Base-by-base conservation (phyloP, 2,113 vertebrate genomes). In the Channa argus region DNA sequence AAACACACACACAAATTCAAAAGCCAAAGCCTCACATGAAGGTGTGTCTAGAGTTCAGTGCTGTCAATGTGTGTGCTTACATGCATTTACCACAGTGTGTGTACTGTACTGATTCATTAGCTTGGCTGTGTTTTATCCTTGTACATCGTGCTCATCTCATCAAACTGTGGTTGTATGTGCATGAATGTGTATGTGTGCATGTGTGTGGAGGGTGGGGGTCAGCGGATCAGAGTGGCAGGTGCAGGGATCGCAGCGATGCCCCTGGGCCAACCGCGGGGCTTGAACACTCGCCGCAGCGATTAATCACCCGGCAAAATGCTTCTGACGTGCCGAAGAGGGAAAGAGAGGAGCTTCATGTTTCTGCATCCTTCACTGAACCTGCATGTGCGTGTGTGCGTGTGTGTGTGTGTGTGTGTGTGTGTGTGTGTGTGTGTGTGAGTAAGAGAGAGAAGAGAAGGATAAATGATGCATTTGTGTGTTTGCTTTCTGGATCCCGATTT, bases 271-370 rank as follows among this genome's bases (percentile, higher is more conserved):
- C 83, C 46, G n/a, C 46, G 2, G 86, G 88, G 85, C 86, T 83
- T 54, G 37, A 86, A 79, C 64, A 80, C 87, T 89, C 61, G 63
- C 86, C 60, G 33, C 14, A 36, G 82, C 83, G 81, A 91, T 92
- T 92, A 92, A 92, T 92, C 89, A 92, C 86, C 86, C 89, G 72
- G 88, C 86, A 90, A 92, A 92, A 89, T 89, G 90, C 79, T 91
- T 91, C 83, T 91, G 90, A 90, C 85, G 63, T 89, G 83, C 78
- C 62, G 58, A 87, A 86, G 84, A 89, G 79, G 74, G 74, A 79
- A 80, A 70, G 84, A 77, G 84, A 82, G 84, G 51, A 79, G 84
- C 82, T 82, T 34, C 82, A 63, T 80, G 76, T 79, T 84, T 71
- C 71, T 87, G 77, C 79, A 89, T 83, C 83, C 89, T 87, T 71